Base-by-base conservation (phyloP, 1,140 invertebrate genomes). In the Chrysopa pallens region DNA sequence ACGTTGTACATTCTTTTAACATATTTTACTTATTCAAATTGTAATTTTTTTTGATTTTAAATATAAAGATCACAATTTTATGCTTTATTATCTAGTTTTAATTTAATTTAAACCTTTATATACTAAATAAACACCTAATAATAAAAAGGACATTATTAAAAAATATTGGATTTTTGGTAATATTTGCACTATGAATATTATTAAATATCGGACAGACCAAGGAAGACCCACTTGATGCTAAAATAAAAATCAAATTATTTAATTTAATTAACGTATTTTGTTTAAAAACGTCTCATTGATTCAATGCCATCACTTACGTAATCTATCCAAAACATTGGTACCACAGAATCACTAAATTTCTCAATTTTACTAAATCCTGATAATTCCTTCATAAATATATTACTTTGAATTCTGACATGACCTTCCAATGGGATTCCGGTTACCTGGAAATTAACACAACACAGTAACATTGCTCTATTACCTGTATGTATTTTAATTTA, bases 321-420 rank as follows among this genome's bases (percentile, higher is more conserved):
- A 72, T 77, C 74, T 1, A 65, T 55, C 72, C 73, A 77, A 47
- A 70, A 71, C 48, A 74, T 55, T 0, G 74, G 74, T 29, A 77
- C 45, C 0, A 66, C 51, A 4, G 62, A 57, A 40, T 72, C 63
- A 27, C 66, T 70, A 46, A 76, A 73, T 46, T 48, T 62, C 7
- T 60, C 47, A 4, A 71, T 59, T 4, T 61, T 52, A 2, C 53
- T 51, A 46, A 68, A 72, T 0, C 58, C 58, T 2, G 54, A 60
- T 2, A 74, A 50, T 14, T 67, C 53, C 37, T 63, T 57, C 1
- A 76, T 50, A 2, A 63, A 46, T 9, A 76, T 50, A 49, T 73
- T 76, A 38, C 66, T 68, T 54, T 76, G 73, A 48, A 70, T 68
- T 39, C 70, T 53, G 0, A 72, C 73, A 27, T 63, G 59, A 3